These are phyloP conservation scores for Pangasius krempfi DNA, from an alignment of 2,797 vertebrate species.

Conservation along the genomic window DNA sequence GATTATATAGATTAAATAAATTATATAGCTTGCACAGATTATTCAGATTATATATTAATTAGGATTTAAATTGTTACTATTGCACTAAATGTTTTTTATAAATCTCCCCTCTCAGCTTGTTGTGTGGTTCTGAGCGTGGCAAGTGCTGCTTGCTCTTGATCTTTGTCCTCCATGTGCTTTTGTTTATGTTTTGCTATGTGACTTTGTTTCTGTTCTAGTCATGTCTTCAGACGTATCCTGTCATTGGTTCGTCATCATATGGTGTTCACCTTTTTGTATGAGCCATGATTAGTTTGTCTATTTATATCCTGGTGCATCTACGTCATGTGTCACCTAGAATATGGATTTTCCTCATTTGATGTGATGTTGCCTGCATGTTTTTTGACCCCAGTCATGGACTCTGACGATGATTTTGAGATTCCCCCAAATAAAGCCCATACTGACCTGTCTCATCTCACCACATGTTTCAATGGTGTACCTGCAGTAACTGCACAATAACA, in stretches of 20 bases:
- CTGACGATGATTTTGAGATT: background rate
- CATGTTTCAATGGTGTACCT: background rate
- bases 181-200: background rate
- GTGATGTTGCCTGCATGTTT: too few species aligned
- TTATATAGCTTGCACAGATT: background rate
- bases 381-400: background rate
- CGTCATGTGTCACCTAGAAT: background rate
- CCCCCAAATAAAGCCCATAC: background rate
- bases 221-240: background rate
- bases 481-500: background rate
- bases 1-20: background rate
- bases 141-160: background rate
- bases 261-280: background rate
- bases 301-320: background rate
- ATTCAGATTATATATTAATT: background rate
- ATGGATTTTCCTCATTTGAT: too few species aligned
- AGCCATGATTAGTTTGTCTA: background rate
- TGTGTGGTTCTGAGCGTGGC: background rate
- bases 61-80: background rate
- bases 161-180: background rate
- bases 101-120: background rate
- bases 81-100: background rate
- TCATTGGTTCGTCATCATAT: background rate
- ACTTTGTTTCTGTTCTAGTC: background rate
- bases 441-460: background rate